Base-by-base conservation (phyloP, 2,888 invertebrate species). In the Tetranychus piercei region DNA sequence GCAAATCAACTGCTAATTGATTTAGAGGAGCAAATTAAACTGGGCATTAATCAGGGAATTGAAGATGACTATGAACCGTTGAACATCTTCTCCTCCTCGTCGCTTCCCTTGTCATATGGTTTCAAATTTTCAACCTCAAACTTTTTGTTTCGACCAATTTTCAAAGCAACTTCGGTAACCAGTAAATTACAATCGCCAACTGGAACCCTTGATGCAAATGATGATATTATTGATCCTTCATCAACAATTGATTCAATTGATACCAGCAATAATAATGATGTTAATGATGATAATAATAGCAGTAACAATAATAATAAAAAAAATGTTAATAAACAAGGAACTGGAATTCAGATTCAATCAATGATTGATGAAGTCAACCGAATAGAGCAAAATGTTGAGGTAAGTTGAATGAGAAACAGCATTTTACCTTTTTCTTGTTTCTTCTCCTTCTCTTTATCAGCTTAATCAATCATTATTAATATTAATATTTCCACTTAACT, bases 1-100 rank as follows among this genome's bases (percentile, higher is more conserved):
- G 74, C 76, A 20, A 76, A 71, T 44, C 74, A 74, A 72, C 70
- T 76, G 44, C 67, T 76, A n/a, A 72, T 72, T 34, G 76, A 76
- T 70, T 64, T 76, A 67, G 76, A 76, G 18, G 76, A 64, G 9
- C 70, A 74, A 18, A 73, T 76, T n/a, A 45, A 55, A 55, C 9
- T 55, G 55, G 15, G 15, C 15, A 15, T 55, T 15, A 55, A 15
- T 55, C 55, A 55, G 7, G 11, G 15, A 7, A 55, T 15, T 55
- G 55, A 55, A 55, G 11, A 9, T 5, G 15, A 55, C 7, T 15
- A 15, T 2, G 11, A 15, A 15, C 55, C 55, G 15, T 15, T 55
- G 2, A 55, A 55, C 15, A 55, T 55, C 9, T 55, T 55, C 55
- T 15, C 55, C 55, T 45, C 45, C 45, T 55, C 55, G 7, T 55